Evolutionary conservation across 2,888 invertebrate genomes (phyloP).

Genomic region (Periphyllus acericola): DNA sequence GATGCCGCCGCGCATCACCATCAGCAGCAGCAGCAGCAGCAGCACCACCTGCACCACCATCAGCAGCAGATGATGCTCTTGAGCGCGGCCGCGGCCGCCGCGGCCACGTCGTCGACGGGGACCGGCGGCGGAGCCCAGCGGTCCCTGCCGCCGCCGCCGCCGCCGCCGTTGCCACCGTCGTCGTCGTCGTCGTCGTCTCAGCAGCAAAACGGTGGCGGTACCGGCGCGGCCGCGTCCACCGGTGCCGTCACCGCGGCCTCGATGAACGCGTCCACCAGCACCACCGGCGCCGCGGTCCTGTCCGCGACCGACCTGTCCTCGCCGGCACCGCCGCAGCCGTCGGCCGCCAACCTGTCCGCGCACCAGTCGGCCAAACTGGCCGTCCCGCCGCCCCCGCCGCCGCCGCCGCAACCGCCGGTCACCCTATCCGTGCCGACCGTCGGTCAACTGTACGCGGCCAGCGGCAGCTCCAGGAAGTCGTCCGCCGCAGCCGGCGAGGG

Average conservation of each 20-base stretch:
- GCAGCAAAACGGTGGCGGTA: constrained; percentile 5
- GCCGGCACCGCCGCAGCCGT: not conserved
- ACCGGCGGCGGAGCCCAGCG: constrained; percentile 36
- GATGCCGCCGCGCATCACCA: constrained; percentile 57
- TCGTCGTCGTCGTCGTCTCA: not conserved
- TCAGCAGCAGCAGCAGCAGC: constrained; percentile 61
- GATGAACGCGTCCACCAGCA: no score
- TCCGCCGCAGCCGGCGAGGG: not conserved
- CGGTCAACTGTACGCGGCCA: constrained; percentile 70
- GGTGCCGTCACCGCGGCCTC: no score
- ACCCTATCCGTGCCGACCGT: constrained; percentile 74
- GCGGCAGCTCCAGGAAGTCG: constrained; percentile 63
- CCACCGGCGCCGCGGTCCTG: constrained; percentile 62
- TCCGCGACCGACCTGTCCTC: constrained; percentile 36
- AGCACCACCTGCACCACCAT: constrained; percentile 41
- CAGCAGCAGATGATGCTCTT: constrained; percentile 30
- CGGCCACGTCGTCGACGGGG: constrained; percentile 66
- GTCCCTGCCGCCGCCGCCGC: constrained; percentile 32
- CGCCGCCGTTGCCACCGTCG: constrained; percentile 17
- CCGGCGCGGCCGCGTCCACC: not conserved
- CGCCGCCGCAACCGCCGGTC: constrained; percentile 66
- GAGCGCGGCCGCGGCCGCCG: constrained; percentile 66
- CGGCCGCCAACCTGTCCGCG: constrained; percentile 23
- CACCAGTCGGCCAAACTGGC: no score
- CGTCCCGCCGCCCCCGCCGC: constrained; percentile 49